Percentiles rank a stretch among this genome's conserved stretches.
Conservation (phyloP, 2,113 vertebrate genomes). For the Mixornis gularis region DNA sequence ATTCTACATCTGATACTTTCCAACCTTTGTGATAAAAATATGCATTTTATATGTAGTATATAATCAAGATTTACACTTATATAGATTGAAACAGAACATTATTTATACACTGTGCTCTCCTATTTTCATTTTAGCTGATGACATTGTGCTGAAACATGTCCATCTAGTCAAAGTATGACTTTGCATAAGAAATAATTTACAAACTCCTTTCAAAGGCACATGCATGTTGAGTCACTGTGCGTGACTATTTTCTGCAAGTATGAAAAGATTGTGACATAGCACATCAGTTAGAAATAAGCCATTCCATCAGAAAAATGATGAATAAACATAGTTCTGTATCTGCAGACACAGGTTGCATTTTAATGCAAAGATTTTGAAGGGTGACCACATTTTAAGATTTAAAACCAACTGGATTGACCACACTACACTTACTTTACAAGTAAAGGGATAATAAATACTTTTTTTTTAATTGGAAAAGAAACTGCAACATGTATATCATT, state of each 20-base stretch:
- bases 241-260: slow-evolving; percentile 39
- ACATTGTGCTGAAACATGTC: slow-evolving; percentile 5
- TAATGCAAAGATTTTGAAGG: neutral
- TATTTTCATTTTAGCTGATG: neutral
- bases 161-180: neutral
- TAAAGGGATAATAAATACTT: neutral
- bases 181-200: neutral
- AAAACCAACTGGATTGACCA: neutral
- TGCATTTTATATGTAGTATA: neutral
- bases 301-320: neutral
- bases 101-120: neutral
- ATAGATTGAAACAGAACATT: neutral
- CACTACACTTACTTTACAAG: neutral
- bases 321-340: neutral
- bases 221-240: slow-evolving; percentile 25
- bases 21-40: neutral
- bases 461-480: neutral
- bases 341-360: neutral
- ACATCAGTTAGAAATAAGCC: neutral
- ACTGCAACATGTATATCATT: neutral
- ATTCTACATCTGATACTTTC: neutral
- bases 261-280: neutral
- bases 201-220: neutral
- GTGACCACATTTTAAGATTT: neutral
- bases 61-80: neutral